phyloP scores from a whole-genome alignment of 2,113 vertebrate genomes.

The Zosterops lateralis region DNA sequence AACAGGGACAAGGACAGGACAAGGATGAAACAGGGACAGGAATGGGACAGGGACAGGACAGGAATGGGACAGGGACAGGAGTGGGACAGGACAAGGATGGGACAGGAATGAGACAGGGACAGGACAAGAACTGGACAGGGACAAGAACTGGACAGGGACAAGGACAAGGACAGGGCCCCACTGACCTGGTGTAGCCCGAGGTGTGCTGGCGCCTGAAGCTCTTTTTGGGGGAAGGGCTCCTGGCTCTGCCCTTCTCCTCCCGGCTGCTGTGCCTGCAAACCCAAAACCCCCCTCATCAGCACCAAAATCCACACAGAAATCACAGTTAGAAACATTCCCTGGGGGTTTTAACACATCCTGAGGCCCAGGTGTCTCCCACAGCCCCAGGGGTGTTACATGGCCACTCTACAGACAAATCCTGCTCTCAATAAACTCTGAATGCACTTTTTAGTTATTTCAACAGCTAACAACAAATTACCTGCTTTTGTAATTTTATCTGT shows the following conservation, averaged over 20 bases:
- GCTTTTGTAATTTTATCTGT: background rate
- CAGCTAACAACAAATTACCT: background rate
- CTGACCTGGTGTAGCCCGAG: constrained; percentile 78
- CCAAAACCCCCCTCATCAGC: background rate
- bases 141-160: too few species aligned
- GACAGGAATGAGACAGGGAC: too few species aligned
- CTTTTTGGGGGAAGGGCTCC: constrained; percentile 75
- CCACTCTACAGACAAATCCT: background rate
- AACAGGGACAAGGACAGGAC: too few species aligned
- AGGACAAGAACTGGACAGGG: too few species aligned
- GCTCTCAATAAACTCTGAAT: background rate
- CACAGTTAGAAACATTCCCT: rapidly evolving
- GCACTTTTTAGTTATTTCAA: background rate
- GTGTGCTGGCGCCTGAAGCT: constrained; percentile 69
- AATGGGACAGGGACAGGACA: too few species aligned
- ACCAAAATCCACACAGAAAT: background rate
- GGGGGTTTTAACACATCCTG: rapidly evolving
- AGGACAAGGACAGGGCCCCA: too few species aligned
- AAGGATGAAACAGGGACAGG: too few species aligned
- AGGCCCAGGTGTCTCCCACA: background rate
- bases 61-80: too few species aligned
- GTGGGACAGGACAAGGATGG: too few species aligned
- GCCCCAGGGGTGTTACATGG: background rate
- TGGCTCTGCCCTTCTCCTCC: constrained; percentile 58
- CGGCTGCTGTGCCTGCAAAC: constrained; percentile 56